Conservation (phyloP, 1,140 invertebrate genomes). For the Gonioctena quinquepunctata region DNA sequence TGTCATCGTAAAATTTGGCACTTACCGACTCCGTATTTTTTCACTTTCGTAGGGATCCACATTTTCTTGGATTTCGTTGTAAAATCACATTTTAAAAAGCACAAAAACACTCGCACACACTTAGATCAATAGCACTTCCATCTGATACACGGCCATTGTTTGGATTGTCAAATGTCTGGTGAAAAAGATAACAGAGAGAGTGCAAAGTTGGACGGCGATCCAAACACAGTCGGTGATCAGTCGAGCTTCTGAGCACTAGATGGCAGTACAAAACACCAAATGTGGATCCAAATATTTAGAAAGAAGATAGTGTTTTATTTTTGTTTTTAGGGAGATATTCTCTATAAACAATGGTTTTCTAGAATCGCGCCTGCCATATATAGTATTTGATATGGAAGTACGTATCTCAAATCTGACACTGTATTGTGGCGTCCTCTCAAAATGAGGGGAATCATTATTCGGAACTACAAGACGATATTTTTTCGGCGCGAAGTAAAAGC, state of each 20-base stretch:
- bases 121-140: slow-evolving; percentile 39
- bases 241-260: not conserved
- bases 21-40: slow-evolving; percentile 69
- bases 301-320: too few species aligned
- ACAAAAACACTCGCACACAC: slow-evolving; percentile 27
- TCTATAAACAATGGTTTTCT: too few species aligned
- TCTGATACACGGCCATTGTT: slow-evolving; percentile 38
- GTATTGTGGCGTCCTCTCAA: too few species aligned
- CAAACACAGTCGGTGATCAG: not conserved
- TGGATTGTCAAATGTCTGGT: slow-evolving; percentile 20
- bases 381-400: too few species aligned
- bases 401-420: too few species aligned
- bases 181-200: not conserved
- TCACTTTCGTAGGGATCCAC: slow-evolving; percentile 67
- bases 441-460: too few species aligned
- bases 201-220: not conserved
- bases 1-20: slow-evolving; percentile 29
- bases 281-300: too few species aligned
- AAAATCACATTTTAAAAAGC: slow-evolving; percentile 45
- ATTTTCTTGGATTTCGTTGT: slow-evolving; percentile 50
- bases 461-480: too few species aligned
- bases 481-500: too few species aligned
- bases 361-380: too few species aligned
- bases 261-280: not conserved
- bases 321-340: too few species aligned